phyloP scores from a whole-genome alignment of 1,140 invertebrate species.

The Saccostrea cuccullata region DNA sequence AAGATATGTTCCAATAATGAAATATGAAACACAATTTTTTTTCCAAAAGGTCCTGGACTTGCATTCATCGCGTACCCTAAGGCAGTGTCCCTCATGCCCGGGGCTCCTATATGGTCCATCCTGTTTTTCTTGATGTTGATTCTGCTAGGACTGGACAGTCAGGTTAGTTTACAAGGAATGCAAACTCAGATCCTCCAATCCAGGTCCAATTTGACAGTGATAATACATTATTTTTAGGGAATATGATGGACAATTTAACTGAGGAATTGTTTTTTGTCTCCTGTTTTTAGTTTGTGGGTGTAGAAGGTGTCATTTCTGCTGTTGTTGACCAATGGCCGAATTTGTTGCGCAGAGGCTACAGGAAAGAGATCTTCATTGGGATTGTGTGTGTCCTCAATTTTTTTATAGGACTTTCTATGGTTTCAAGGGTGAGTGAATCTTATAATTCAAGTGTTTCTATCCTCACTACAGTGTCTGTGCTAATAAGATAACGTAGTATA shows the following conservation, averaged over 20 bases:
- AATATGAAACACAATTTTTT: not conserved
- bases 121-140: constrained; percentile 87
- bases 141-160: constrained; percentile 77
- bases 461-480: too few species aligned
- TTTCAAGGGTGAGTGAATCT: constrained; percentile 82
- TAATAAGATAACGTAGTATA: too few species aligned
- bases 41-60: constrained; percentile 80
- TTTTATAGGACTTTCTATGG: constrained; percentile 85
- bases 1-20: too few species aligned
- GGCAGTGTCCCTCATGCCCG: constrained; percentile 88
- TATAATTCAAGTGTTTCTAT: too few species aligned
- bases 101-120: constrained; percentile 90
- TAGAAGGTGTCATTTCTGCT: constrained; percentile 89
- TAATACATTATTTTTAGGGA: not conserved
- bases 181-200: not conserved
- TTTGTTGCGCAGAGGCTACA: constrained; percentile 76
- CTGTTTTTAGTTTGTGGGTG: constrained; percentile 85
- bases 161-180: constrained; percentile 61
- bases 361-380: constrained; percentile 83
- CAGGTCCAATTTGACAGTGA: not conserved
- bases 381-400: constrained; percentile 83
- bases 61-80: constrained; percentile 90
- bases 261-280: not conserved
- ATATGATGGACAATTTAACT: not conserved
- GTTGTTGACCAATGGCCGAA: constrained; percentile 86